Evolutionary conservation across 2,888 invertebrate genomes (phyloP).

Genomic region (Invenusta paracnida): DNA sequence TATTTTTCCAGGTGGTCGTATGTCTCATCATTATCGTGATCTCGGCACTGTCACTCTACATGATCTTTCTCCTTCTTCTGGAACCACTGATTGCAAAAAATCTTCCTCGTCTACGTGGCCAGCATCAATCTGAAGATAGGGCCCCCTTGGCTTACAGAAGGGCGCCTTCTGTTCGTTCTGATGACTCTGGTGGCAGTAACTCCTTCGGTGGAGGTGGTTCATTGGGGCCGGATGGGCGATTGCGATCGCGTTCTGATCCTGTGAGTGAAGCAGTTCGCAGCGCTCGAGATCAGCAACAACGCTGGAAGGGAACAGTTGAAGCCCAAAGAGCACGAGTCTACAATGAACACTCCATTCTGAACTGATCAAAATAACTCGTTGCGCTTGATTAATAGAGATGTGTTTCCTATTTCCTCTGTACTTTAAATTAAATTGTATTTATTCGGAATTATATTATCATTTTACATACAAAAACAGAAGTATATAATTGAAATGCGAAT

Average conservation of each 20-base stretch:
- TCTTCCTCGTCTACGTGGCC: not conserved
- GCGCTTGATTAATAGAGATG: too few relatives aligned
- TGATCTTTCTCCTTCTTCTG: not conserved
- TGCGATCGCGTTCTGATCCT: not conserved
- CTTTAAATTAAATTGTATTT: too few relatives aligned
- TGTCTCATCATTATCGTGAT: not conserved
- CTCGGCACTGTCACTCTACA: not conserved
- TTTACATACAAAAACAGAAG: too few relatives aligned
- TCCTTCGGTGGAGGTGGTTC: not conserved
- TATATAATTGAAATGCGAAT: too few relatives aligned
- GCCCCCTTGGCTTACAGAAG: not conserved
- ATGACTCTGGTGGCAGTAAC: not conserved
- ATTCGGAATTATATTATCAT: too few relatives aligned
- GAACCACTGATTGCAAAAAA: not conserved
- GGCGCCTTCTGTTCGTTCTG: not conserved
- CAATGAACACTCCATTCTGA: constrained; percentile 22
- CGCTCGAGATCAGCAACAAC: constrained; percentile 4
- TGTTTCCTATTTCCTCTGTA: too few relatives aligned
- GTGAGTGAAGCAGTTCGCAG: constrained; percentile 7
- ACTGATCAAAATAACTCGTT: too few relatives aligned
- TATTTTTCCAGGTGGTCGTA: not conserved
- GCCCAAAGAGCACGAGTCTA: constrained; percentile 24
- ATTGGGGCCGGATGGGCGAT: not conserved
- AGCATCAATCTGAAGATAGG: not conserved
- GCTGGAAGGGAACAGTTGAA: constrained; percentile 28